phyloP scores from a whole-genome alignment of 2,888 invertebrate genomes.

The Hipparchia semele region DNA sequence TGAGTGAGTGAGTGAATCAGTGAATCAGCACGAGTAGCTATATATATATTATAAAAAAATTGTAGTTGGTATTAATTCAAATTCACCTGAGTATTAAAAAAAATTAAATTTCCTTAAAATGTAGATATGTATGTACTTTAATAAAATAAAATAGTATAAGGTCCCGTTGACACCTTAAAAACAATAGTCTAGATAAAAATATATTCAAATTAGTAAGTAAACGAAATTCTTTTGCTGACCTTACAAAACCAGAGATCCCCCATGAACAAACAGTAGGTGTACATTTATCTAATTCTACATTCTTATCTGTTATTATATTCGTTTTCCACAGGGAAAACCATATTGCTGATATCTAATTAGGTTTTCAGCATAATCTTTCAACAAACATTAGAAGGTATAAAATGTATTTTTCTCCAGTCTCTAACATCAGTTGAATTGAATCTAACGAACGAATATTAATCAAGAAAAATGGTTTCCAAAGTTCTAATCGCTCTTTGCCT shows the following conservation, averaged over 20 bases:
- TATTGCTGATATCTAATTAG: conserved; percentile 48
- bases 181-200: too few species aligned
- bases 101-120: too few species aligned
- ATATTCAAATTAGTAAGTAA: not conserved
- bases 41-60: too few species aligned
- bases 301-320: conserved; percentile 60
- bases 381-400: conserved; percentile 65
- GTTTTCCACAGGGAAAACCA: conserved; percentile 69
- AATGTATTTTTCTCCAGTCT: conserved; percentile 46
- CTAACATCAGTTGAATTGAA: conserved; percentile 41
- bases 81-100: too few species aligned
- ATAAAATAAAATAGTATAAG: too few species aligned
- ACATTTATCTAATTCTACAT: conserved; percentile 22
- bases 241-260: conserved; percentile 32
- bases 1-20: too few species aligned
- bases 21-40: too few species aligned
- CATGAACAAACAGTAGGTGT: conserved; percentile 32
- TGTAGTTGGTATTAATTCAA: too few species aligned
- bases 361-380: conserved; percentile 53
- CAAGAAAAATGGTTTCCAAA: conserved; percentile 65
- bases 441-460: conserved; percentile 38
- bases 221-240: conserved; percentile 18
- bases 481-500: conserved; percentile 59
- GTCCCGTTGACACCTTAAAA: too few species aligned
- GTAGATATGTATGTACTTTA: too few species aligned